Evolutionary conservation across 2,113 vertebrate genomes (phyloP).

Genomic region (Trematomus loennbergii): DNA sequence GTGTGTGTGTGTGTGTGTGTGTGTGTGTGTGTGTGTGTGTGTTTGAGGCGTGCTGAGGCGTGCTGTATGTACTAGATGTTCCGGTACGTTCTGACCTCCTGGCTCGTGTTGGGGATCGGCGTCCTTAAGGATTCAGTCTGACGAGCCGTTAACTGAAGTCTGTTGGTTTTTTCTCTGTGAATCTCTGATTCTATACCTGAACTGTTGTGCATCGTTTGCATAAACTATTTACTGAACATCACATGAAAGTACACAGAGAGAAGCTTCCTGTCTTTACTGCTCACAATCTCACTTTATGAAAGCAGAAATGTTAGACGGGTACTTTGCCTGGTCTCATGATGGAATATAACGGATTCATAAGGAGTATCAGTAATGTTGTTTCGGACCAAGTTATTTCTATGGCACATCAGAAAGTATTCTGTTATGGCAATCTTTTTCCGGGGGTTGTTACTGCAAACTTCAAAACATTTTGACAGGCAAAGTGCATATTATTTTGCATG

Average conservation of each 20-base stretch:
- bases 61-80: conserved; percentile 32
- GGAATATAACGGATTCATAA: not conserved
- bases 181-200: not conserved
- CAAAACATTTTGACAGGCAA: no score
- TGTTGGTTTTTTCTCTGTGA: not conserved
- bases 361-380: not conserved
- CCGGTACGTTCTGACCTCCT: conserved; percentile 27
- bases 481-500: no score
- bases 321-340: not conserved
- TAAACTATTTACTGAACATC: not conserved
- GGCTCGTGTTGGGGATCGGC: not conserved
- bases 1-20: conserved; percentile 16
- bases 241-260: not conserved
- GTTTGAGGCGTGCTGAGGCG: not conserved
- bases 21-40: conserved; percentile 13
- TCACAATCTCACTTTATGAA: not conserved
- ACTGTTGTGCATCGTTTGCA: not conserved
- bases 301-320: not conserved
- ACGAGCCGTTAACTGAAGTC: conserved; percentile 25
- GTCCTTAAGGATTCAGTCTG: conserved; percentile 40
- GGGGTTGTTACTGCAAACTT: no score
- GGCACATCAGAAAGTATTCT: no score
- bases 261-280: not conserved
- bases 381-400: no score
- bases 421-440: no score